Percentiles rank a stretch among this genome's conserved stretches.
Conservation (phyloP, 2,113 vertebrate genomes). For the Burhinus bistriatus region DNA sequence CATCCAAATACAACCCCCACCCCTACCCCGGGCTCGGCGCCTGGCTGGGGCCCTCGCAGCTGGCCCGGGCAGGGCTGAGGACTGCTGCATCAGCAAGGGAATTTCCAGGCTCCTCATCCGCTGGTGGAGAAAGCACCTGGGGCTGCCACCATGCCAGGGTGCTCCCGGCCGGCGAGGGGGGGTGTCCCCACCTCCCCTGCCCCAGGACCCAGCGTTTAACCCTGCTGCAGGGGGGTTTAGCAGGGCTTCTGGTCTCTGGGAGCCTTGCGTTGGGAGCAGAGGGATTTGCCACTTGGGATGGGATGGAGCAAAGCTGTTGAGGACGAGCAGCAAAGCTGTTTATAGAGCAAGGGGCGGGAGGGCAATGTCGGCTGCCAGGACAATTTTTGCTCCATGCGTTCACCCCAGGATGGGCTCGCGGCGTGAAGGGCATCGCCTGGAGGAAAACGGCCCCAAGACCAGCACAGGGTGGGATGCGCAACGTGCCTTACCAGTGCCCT, state of each 20-base stretch:
- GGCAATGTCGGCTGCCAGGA: not conserved
- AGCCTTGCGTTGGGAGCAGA: not conserved
- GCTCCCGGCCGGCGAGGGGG: not conserved
- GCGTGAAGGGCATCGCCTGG: not conserved
- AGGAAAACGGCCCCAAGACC: not conserved
- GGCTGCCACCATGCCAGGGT: not conserved
- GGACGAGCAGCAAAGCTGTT: not conserved
- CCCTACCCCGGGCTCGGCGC: rapidly evolving
- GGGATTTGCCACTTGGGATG: not conserved
- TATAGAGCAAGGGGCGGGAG: not conserved
- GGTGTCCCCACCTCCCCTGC: not conserved
- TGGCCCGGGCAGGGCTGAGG: not conserved
- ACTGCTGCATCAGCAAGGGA: not conserved
- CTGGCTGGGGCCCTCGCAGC: not conserved
- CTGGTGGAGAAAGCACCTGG: not conserved
- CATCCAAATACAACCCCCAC: not conserved
- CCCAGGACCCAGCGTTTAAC: not conserved
- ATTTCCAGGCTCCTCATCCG: not conserved
- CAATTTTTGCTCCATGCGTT: not conserved
- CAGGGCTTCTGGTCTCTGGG: not conserved
- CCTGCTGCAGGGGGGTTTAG: rapidly evolving
- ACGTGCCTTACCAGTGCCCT: not conserved
- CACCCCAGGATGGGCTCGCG: not conserved
- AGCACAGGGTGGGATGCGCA: not conserved
- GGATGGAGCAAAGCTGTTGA: not conserved